These are phyloP conservation scores for Euura saliciscinereae DNA, from an alignment of 1,140 invertebrate species.

Conservation along the genomic window DNA sequence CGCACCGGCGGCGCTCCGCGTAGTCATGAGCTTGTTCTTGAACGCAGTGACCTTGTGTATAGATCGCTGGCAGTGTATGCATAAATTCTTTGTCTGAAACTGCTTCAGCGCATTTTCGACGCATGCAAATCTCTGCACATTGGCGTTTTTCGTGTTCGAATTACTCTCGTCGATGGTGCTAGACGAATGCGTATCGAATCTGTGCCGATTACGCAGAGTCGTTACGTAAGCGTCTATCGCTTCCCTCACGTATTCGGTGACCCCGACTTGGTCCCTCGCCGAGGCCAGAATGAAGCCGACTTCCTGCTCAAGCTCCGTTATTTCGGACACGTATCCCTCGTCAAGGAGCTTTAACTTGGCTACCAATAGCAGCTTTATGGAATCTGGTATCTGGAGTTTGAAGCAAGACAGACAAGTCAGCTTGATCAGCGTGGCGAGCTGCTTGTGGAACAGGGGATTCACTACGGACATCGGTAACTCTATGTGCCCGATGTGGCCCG, in stretches of 20 bases:
- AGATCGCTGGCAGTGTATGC: conserved; percentile 67
- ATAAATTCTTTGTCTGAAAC: conserved; percentile 59
- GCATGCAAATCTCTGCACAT: conserved; percentile 66
- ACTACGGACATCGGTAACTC: conserved; percentile 88
- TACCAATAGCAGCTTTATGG: conserved; percentile 69
- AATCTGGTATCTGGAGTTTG: conserved; percentile 71
- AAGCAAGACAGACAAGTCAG: conserved; percentile 75
- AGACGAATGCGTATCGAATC: conserved; percentile 21
- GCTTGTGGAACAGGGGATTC: conserved; percentile 89
- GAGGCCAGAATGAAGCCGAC: conserved; percentile 25
- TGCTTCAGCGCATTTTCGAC: conserved; percentile 65
- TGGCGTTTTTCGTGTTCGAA: conserved; percentile 63
- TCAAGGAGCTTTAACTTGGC: conserved; percentile 79
- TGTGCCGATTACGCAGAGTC: conserved; percentile 35
- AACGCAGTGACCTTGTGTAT: conserved; percentile 67
- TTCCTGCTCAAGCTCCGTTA: conserved; percentile 69
- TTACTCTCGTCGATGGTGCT: conserved; percentile 10
- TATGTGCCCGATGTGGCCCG: conserved; percentile 96
- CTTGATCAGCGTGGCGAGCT: conserved; percentile 71
- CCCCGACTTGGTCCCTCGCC: conserved; percentile 15
- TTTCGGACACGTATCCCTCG: conserved; percentile 74
- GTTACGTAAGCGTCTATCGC: conserved; percentile 40
- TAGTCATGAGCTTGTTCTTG: conserved; percentile 66
- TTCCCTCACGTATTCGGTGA: conserved; percentile 33
- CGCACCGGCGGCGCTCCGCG: conserved; percentile 24